These are phyloP conservation scores for Koerneria pararmatus DNA, from an alignment of 2,888 invertebrate species.

Conservation along the genomic window DNA sequence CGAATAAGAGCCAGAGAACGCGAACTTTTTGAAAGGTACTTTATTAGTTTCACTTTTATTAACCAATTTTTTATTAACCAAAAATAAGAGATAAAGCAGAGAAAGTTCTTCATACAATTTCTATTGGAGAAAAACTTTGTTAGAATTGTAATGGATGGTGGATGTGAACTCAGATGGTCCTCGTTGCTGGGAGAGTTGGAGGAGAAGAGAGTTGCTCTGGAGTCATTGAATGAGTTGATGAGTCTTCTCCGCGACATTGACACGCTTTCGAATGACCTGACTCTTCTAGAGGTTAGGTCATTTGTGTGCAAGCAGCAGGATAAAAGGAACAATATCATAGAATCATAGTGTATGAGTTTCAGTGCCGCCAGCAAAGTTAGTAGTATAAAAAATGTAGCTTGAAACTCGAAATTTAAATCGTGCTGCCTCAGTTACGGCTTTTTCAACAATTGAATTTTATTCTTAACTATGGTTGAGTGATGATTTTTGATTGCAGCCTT, in stretches of 20 bases:
- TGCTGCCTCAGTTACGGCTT: too few species aligned
- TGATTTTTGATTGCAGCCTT: slow-evolving; percentile 23
- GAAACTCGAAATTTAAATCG: too few species aligned
- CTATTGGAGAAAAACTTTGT: too few species aligned
- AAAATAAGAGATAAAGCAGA: too few species aligned
- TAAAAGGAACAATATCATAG: neutral
- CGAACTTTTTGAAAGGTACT: slow-evolving; percentile 39
- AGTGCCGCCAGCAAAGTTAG: too few species aligned
- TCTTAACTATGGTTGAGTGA: neutral
- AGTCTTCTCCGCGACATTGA: slow-evolving; percentile 84
- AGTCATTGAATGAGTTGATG: slow-evolving; percentile 79
- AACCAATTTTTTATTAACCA: slow-evolving; percentile 24
- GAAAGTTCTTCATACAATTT: too few species aligned
- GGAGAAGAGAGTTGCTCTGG: slow-evolving; percentile 67
- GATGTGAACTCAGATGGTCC: slow-evolving; percentile 78
- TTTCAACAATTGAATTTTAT: neutral
- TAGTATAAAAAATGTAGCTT: too few species aligned
- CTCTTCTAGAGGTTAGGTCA: slow-evolving; percentile 74
- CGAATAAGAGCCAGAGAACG: slow-evolving; percentile 67
- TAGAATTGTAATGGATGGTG: too few species aligned
- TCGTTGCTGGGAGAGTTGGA: slow-evolving; percentile 78
- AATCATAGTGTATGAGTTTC: too few species aligned
- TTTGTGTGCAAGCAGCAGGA: too few species aligned
- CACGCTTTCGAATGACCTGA: slow-evolving; percentile 77
- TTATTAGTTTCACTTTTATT: neutral